These are phyloP conservation scores for Neosilurus mollespiculum DNA, from an alignment of 2,797 vertebrate species.

Conservation along the genomic window DNA sequence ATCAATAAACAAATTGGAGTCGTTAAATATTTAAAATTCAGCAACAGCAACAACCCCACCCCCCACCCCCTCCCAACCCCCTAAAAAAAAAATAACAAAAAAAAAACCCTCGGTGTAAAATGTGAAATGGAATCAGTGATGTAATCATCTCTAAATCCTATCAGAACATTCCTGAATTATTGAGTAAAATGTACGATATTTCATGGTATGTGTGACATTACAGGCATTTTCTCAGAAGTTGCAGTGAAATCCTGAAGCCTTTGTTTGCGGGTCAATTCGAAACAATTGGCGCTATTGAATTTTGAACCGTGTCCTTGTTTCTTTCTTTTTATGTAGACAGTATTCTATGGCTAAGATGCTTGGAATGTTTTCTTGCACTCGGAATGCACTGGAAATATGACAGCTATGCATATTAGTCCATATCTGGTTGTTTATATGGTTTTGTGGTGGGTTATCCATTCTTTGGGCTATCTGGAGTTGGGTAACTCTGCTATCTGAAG, in stretches of 20 bases:
- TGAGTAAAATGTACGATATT: neutral
- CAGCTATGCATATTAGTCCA: slow-evolving; percentile 29
- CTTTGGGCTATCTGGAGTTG: slow-evolving; percentile 5
- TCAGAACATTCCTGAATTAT: neutral
- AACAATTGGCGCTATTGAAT: neutral
- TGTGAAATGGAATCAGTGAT: no score
- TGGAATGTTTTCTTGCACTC: neutral
- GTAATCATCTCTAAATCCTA: no score
- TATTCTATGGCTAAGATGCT: neutral
- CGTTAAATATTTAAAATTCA: no score
- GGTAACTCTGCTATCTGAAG: slow-evolving; percentile 39
- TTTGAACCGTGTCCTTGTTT: neutral
- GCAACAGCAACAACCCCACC: no score
- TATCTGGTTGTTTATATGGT: slow-evolving; percentile 18
- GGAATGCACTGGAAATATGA: slow-evolving; percentile 11
- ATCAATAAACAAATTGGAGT: no score
- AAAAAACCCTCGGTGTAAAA: no score
- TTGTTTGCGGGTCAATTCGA: neutral
- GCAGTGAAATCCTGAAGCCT: neutral
- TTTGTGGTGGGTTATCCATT: slow-evolving; percentile 21
- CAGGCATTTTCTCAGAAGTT: neutral
- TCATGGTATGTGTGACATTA: neutral
- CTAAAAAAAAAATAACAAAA: no score
- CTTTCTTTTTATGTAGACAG: neutral
- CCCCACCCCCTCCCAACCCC: no score